phyloP scores from a whole-genome alignment of 2,113 vertebrate species.

The Drymodes brunneopygia region DNA sequence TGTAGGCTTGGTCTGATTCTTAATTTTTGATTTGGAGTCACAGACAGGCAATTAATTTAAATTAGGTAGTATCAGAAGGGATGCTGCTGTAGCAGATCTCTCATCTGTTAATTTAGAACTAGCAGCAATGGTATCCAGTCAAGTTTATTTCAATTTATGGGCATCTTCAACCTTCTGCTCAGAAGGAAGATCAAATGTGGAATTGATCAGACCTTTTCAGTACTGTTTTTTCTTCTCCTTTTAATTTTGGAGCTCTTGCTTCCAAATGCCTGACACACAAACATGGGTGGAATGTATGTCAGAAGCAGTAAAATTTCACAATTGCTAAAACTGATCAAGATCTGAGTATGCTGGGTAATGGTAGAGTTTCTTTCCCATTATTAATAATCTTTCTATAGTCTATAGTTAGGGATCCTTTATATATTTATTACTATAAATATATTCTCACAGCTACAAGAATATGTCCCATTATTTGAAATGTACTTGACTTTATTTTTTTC shows the following conservation, averaged over 20 bases:
- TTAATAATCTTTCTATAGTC: not conserved
- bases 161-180: not conserved
- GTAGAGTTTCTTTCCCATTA: not conserved
- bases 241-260: not conserved
- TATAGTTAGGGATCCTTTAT: not conserved
- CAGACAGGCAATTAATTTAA: constrained; percentile 61
- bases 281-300: not conserved
- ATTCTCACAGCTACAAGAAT: not conserved
- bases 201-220: not conserved
- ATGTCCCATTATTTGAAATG: not conserved
- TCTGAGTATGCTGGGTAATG: not conserved
- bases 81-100: constrained; percentile 6
- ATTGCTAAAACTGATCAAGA: not conserved
- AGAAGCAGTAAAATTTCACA: not conserved
- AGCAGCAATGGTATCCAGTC: not conserved
- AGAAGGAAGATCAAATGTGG: not conserved
- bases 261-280: not conserved
- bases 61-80: constrained; percentile 30
- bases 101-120: constrained; percentile 46
- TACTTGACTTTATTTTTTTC: not conserved
- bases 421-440: not conserved
- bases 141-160: constrained; percentile 40
- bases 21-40: constrained; percentile 36
- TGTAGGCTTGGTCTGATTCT: not conserved
- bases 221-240: not conserved